phyloP scores from a whole-genome alignment of 2,113 vertebrate genomes.

The Ahaetulla prasina region DNA sequence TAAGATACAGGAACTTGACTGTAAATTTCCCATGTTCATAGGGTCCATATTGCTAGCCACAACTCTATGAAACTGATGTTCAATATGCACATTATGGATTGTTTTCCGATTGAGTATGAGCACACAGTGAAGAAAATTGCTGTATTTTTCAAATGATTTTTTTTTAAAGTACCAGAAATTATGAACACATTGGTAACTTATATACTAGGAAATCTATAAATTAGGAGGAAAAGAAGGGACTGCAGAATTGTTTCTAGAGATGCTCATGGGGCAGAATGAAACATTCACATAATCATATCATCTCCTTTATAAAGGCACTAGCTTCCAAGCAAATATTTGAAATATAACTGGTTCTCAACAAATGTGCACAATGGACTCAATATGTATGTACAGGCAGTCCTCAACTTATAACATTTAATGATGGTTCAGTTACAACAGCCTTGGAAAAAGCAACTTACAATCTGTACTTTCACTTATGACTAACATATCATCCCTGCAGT shows the following conservation, averaged over 20 bases:
- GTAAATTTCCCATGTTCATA: background rate
- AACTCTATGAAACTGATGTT: background rate
- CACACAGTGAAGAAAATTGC: background rate
- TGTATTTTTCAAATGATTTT: background rate
- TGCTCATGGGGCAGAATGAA: slow-evolving; percentile 6
- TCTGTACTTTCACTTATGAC: background rate
- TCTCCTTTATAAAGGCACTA: slow-evolving; percentile 41
- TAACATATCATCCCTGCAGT: background rate
- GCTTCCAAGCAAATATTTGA: slow-evolving; percentile 20
- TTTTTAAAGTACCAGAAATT: background rate
- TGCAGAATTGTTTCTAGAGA: background rate
- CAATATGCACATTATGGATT: background rate
- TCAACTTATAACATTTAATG: background rate
- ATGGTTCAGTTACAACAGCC: background rate
- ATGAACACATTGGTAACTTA: background rate
- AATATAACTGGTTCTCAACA: background rate
- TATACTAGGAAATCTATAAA: too few species aligned
- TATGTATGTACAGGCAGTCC: background rate
- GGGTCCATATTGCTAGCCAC: background rate
- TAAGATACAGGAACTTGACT: background rate
- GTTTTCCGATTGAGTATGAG: background rate
- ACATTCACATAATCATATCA: slow-evolving; percentile 20
- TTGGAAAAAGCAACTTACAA: background rate
- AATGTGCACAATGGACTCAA: background rate
- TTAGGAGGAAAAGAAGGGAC: background rate